These are phyloP conservation scores for Trachythela sp. DNA, from an alignment of 64 coral and sea anemone species.

Conservation along the genomic window DNA sequence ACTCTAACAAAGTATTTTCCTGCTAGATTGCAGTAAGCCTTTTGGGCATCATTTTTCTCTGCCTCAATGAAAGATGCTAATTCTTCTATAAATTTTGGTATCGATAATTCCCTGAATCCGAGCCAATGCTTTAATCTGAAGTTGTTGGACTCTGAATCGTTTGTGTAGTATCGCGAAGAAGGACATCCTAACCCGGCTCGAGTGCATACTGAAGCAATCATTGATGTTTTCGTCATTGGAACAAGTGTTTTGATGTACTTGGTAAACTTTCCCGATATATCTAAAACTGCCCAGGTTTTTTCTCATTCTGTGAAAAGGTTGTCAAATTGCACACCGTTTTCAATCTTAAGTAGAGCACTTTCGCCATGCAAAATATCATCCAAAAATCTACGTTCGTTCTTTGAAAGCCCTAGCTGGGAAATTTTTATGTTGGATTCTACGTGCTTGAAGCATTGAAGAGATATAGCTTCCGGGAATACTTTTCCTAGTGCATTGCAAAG, in stretches of 20 bases:
- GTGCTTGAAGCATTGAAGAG: constrained; percentile 26
- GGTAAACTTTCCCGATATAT: not conserved
- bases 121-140: not conserved
- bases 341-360: not conserved
- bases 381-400: not conserved
- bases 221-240: not conserved
- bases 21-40: not conserved
- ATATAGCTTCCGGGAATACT: constrained; percentile 24
- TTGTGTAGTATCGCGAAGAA: not conserved
- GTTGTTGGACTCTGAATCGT: not conserved
- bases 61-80: not conserved
- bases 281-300: not conserved
- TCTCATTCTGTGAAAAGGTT: not conserved
- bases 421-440: constrained; percentile 19
- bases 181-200: not conserved
- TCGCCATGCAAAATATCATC: constrained; percentile 1
- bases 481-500: constrained; percentile 32
- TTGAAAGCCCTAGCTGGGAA: not conserved
- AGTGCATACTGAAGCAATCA: not conserved
- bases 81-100: not conserved
- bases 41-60: not conserved
- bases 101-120: not conserved
- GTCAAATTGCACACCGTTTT: not conserved
- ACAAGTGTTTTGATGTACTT: not conserved
- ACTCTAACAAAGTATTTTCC: not conserved